phyloP scores from a whole-genome alignment of 2,797 vertebrate species.

The Helostoma temminkii region DNA sequence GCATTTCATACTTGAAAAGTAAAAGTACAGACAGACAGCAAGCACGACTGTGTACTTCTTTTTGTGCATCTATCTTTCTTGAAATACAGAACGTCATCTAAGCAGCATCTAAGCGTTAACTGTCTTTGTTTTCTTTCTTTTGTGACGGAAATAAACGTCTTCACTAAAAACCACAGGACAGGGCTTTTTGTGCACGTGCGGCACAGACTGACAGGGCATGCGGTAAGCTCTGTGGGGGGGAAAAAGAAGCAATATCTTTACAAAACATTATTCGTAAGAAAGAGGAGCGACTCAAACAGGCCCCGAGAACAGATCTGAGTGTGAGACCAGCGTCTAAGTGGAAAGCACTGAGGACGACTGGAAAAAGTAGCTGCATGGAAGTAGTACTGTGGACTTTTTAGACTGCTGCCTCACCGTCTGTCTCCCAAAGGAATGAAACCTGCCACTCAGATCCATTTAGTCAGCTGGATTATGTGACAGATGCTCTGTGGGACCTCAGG shows the following conservation, averaged over 20 bases:
- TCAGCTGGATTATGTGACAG: constrained; percentile 34
- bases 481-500: constrained; percentile 17
- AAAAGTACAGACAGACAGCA: constrained; percentile 70
- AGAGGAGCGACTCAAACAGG: constrained; percentile 66
- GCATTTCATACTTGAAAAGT: constrained; percentile 73
- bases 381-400: constrained; percentile 51
- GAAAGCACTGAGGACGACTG: constrained; percentile 69
- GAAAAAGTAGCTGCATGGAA: constrained; percentile 74
- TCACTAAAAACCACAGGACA: constrained; percentile 61
- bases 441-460: constrained; percentile 31
- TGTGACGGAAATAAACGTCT: constrained; percentile 78
- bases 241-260: constrained; percentile 54
- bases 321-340: constrained; percentile 54
- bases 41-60: constrained; percentile 63
- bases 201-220: constrained; percentile 72
- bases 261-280: constrained; percentile 69
- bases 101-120: constrained; percentile 42
- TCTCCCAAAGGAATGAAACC: constrained; percentile 26
- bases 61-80: constrained; percentile 63
- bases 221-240: constrained; percentile 47
- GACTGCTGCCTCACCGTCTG: constrained; percentile 35
- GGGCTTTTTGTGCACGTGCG: constrained; percentile 54
- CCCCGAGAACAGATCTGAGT: constrained; percentile 52
- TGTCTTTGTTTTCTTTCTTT: constrained; percentile 65
- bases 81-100: constrained; percentile 59